phyloP scores from a whole-genome alignment of 2,113 vertebrate genomes.

The Muntiacus muntjak region DNA sequence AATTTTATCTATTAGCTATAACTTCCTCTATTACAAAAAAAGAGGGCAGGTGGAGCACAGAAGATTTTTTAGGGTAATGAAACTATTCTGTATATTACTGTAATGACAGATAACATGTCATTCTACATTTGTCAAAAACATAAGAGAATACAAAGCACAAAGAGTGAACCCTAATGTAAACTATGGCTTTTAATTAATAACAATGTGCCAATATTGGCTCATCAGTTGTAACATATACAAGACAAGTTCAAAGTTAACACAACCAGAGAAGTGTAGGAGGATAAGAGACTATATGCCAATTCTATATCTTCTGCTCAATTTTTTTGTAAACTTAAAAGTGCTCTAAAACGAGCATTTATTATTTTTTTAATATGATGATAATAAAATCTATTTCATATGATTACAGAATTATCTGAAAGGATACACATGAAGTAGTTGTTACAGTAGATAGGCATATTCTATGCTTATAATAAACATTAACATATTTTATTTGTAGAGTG shows the following conservation, averaged over 20 bases:
- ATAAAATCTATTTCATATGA: background rate
- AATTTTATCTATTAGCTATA: background rate
- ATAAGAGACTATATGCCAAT: background rate
- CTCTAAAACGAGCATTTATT: background rate
- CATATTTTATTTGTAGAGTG: background rate
- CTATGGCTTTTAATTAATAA: background rate
- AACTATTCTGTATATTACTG: background rate
- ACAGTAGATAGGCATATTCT: background rate
- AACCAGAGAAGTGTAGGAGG: background rate
- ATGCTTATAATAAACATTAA: background rate
- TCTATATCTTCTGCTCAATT: background rate
- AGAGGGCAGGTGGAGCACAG: background rate
- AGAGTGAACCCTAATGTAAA: background rate
- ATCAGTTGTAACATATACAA: background rate
- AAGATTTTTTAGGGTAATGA: background rate
- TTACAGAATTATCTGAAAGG: background rate
- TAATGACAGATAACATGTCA: background rate
- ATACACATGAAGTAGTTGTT: background rate
- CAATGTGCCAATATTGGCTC: background rate
- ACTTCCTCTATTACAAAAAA: background rate
- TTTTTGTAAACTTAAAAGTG: background rate
- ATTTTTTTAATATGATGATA: background rate
- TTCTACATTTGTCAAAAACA: background rate
- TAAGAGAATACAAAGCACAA: background rate
- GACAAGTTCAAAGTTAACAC: background rate